Evolutionary conservation across 2,888 invertebrate species (phyloP).

Genomic region (Tenthredo distinguenda): DNA sequence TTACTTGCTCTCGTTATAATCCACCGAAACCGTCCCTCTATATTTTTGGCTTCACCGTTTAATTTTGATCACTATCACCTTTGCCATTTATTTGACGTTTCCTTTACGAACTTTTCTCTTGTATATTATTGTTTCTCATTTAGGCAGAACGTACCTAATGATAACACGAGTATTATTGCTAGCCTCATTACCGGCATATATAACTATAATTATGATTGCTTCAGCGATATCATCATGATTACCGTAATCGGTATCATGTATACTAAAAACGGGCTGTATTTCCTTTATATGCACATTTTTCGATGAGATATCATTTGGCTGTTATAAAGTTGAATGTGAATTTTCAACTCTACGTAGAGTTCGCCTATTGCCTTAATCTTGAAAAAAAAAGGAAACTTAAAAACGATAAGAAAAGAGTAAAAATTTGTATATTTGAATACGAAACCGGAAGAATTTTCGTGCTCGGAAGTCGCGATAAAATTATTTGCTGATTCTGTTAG

Average conservation of each 20-base stretch:
- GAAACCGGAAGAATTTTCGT: conserved; percentile 34
- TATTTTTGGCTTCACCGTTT: not conserved
- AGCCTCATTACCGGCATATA: not conserved
- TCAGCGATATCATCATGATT: not conserved
- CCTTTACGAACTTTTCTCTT: not conserved
- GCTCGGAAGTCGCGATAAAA: conserved; percentile 40
- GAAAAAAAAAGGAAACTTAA: not conserved
- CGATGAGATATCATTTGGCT: not conserved
- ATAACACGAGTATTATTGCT: not conserved
- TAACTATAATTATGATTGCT: not conserved
- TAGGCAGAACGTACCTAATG: not conserved
- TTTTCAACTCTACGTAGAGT: no score
- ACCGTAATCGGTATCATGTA: not conserved
- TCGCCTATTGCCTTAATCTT: no score
- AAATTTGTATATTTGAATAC: not conserved
- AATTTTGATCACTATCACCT: not conserved
- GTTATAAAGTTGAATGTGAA: not conserved
- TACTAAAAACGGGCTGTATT: not conserved
- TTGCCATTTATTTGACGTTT: not conserved
- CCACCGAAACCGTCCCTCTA: not conserved
- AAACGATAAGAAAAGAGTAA: not conserved
- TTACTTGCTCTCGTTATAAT: not conserved
- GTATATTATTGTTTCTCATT: not conserved
- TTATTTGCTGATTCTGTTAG: conserved; percentile 46
- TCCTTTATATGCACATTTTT: not conserved